These are phyloP conservation scores for Diorhabda sublineata DNA, from an alignment of 1,140 invertebrate genomes.

Conservation along the genomic window DNA sequence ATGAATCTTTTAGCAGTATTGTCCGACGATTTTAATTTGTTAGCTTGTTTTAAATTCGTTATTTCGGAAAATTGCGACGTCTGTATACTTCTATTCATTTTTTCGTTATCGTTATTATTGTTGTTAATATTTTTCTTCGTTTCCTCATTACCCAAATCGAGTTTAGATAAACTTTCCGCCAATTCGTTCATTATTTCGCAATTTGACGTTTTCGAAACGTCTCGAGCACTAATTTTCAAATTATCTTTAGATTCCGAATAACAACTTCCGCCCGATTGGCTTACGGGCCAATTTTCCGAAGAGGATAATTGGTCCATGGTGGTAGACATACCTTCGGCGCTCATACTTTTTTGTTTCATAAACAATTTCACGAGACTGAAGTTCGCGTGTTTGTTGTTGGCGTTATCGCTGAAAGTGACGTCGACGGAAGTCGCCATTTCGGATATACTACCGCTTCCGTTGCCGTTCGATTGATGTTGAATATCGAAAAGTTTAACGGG, in stretches of 20 bases:
- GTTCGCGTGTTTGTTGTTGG: conserved; percentile 55
- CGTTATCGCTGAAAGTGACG: conserved; percentile 44
- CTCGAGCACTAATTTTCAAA: conserved; percentile 34
- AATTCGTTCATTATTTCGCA: conserved; percentile 51
- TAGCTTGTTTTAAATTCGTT: conserved; percentile 34
- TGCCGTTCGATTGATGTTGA: conserved; percentile 50
- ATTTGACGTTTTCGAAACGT: conserved; percentile 42
- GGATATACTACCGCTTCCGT: conserved; percentile 50
- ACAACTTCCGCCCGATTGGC: conserved; percentile 47
- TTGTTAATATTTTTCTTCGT: conserved; percentile 49
- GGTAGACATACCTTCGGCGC: conserved; percentile 62
- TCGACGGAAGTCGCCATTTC: conserved; percentile 54
- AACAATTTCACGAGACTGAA: conserved; percentile 84
- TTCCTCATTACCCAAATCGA: conserved; percentile 31
- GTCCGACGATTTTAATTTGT: conserved; percentile 27
- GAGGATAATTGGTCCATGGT: conserved; percentile 61
- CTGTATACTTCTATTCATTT: conserved; percentile 70
- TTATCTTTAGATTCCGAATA: conserved; percentile 36
- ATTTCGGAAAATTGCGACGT: conserved; percentile 54
- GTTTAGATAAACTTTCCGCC: conserved; percentile 49
- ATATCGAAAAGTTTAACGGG: conserved; percentile 66
- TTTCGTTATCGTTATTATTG: conserved; percentile 46
- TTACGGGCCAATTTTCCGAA: conserved; percentile 51
- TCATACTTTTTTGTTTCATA: conserved; percentile 83
- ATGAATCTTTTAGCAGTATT: conserved; percentile 40